phyloP scores from a whole-genome alignment of 2,113 vertebrate genomes.

The Neodon shergylaensis region DNA sequence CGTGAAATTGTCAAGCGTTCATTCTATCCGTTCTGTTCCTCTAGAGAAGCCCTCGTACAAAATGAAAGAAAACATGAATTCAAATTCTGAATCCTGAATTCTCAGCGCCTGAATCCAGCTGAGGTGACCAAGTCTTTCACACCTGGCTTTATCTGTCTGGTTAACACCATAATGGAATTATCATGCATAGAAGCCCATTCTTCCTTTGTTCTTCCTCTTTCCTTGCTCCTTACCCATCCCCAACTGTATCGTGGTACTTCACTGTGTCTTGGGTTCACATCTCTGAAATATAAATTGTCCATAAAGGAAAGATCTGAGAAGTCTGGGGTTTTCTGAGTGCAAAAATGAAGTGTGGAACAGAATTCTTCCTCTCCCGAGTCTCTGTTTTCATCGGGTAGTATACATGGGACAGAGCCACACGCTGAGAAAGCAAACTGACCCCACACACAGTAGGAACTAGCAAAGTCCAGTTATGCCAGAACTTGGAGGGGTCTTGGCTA shows the following conservation, averaged over 20 bases:
- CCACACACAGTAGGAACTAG: neutral
- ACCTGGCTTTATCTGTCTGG: neutral
- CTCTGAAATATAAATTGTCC: neutral
- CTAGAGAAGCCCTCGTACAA: neutral
- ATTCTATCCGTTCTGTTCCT: neutral
- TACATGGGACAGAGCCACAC: neutral
- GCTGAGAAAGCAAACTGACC: neutral
- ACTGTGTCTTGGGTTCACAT: rapidly evolving
- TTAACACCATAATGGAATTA: too few relatives aligned
- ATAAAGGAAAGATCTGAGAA: neutral
- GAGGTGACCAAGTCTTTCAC: neutral
- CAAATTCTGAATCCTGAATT: neutral
- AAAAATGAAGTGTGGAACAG: neutral
- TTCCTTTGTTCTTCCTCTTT: neutral
- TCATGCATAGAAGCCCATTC: neutral
- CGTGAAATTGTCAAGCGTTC: neutral
- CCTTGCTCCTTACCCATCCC: neutral
- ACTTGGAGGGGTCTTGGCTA: too few relatives aligned
- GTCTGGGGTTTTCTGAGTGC: neutral
- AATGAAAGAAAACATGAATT: neutral
- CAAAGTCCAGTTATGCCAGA: neutral
- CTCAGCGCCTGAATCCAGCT: neutral
- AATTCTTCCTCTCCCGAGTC: neutral
- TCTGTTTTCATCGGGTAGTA: neutral
- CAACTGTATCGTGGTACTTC: neutral